A percentile compares a stretch with the other conserved stretches of the same genome.
phyloP scores from a whole-genome alignment of 2,797 vertebrate genomes.

The Gorsachius magnificus region DNA sequence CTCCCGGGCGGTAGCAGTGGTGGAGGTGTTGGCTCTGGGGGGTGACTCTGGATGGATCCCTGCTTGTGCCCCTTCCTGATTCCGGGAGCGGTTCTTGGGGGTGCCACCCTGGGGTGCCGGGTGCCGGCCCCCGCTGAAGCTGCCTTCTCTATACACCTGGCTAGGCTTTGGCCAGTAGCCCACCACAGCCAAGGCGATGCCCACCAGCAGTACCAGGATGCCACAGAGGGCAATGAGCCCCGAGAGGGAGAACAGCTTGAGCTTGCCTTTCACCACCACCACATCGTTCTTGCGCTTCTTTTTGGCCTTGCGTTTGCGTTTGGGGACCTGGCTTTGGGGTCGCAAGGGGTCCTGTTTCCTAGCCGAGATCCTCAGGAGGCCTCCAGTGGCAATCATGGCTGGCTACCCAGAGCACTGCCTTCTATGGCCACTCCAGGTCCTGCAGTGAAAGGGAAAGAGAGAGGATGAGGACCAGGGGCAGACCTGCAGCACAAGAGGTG shows the following conservation, averaged over 20 bases:
- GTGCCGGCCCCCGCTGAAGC: background rate
- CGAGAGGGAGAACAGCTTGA: constrained; percentile 91
- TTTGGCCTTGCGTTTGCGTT: constrained; percentile 89
- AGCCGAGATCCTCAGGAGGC: constrained; percentile 95
- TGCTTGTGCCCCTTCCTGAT: background rate
- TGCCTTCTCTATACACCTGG: constrained; percentile 68
- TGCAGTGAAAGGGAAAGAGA: constrained; percentile 62
- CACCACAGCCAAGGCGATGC: constrained; percentile 92
- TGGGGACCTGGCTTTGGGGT: constrained; percentile 87
- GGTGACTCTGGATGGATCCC: background rate
- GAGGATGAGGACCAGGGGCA: constrained; percentile 32
- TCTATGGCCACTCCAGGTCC: constrained; percentile 67
- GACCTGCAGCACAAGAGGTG: background rate
- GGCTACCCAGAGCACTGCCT: constrained; percentile 42
- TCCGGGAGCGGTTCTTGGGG: constrained; percentile 30
- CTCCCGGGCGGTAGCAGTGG: background rate
- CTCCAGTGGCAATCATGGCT: constrained; percentile 97
- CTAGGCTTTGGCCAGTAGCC: constrained; percentile 95
- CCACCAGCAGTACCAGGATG: constrained; percentile 88
- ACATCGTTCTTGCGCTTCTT: constrained; percentile 95
- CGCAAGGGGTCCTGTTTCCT: constrained; percentile 94
- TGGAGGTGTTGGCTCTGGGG: constrained; percentile 32
- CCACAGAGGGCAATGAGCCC: constrained; percentile 91
- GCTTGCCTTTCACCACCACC: constrained; percentile 95
- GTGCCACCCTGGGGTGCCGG: background rate